Percentiles rank a stretch among this genome's conserved stretches.
These are phyloP conservation scores for Hemiprocne comata DNA, from an alignment of 2,113 vertebrate genomes.

Conservation along the genomic window DNA sequence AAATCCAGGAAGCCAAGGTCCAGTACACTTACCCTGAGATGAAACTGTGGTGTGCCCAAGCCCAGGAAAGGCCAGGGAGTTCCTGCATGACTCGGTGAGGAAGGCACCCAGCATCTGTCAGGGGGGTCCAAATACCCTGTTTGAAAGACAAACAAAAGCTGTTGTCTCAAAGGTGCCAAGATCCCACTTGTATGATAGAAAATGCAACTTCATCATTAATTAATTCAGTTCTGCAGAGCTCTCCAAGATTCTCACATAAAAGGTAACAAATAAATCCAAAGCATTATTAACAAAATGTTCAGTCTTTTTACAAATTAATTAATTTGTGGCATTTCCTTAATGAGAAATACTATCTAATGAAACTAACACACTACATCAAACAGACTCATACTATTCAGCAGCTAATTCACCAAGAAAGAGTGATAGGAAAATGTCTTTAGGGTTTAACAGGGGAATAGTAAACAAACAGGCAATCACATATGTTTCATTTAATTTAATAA, in stretches of 20 bases:
- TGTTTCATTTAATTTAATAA: slow-evolving; percentile 39
- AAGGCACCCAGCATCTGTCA: background rate
- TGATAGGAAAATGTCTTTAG: background rate
- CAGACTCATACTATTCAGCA: background rate
- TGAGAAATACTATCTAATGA: slow-evolving; percentile 53
- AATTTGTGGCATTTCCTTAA: slow-evolving; percentile 46
- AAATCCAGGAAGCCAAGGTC: background rate
- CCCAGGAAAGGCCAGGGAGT: background rate
- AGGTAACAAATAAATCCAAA: slow-evolving; percentile 4
- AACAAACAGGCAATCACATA: slow-evolving; percentile 43
- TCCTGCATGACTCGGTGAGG: background rate
- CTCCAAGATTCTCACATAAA: background rate
- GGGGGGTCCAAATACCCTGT: background rate
- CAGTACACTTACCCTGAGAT: background rate
- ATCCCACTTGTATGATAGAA: background rate
- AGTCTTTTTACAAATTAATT: slow-evolving; percentile 44
- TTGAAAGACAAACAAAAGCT: background rate
- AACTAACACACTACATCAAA: slow-evolving; percentile 22
- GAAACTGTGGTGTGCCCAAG: background rate
- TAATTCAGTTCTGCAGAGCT: slow-evolving; percentile 6
- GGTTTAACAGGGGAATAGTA: slow-evolving; percentile 3
- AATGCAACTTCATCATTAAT: background rate
- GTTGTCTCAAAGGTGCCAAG: background rate
- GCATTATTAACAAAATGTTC: slow-evolving; percentile 13
- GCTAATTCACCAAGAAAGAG: background rate